Evolutionary conservation across 2,113 vertebrate genomes (phyloP).

Genomic region (Grallaria varia): DNA sequence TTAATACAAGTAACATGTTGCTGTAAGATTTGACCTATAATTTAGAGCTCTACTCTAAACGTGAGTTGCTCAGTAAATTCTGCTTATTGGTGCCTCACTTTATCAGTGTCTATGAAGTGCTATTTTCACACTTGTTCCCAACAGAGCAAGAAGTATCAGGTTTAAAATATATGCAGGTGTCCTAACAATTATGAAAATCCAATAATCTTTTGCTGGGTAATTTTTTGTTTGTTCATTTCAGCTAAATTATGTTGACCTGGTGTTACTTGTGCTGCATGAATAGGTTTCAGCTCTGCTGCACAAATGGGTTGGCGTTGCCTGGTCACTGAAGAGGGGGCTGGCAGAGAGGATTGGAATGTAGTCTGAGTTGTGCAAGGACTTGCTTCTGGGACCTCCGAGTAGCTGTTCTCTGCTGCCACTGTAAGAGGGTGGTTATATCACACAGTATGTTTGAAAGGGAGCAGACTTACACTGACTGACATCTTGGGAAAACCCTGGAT

Average conservation of each 20-base stretch:
- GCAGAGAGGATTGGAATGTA: background rate
- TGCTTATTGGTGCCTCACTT: background rate
- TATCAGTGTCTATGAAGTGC: background rate
- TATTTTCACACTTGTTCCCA: fast-evolving
- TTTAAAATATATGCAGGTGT: background rate
- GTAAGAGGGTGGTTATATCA: background rate
- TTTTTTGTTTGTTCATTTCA: background rate
- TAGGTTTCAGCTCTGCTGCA: background rate
- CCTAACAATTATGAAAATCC: background rate
- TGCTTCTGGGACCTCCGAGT: background rate
- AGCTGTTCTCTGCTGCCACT: background rate
- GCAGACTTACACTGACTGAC: background rate
- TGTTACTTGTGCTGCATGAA: background rate
- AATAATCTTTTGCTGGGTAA: fast-evolving
- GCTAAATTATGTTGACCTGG: background rate
- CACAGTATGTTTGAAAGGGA: background rate
- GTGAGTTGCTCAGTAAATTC: background rate
- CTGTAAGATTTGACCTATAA: background rate
- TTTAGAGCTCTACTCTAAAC: background rate
- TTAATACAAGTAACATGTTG: background rate
- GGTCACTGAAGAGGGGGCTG: fast-evolving
- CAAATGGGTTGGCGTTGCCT: background rate
- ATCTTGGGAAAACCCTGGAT: background rate
- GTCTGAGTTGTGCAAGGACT: background rate
- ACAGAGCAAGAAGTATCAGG: background rate